Percentiles rank a stretch among this genome's conserved stretches.
phyloP scores from a whole-genome alignment of 2,797 vertebrate species.

The Hydrocynus forskahlii region DNA sequence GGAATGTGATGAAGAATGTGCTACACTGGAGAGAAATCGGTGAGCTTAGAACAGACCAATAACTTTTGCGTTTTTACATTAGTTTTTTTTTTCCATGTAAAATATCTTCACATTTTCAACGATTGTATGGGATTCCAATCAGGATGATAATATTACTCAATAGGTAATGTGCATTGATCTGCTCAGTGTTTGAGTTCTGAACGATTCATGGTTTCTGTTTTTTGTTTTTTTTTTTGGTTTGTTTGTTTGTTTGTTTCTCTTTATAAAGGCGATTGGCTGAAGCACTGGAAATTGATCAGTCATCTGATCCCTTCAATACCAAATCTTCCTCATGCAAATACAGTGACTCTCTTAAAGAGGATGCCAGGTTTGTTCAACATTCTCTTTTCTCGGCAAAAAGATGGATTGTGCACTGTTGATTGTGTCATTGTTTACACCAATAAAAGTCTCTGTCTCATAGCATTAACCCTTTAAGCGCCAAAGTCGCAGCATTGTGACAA shows the following conservation, averaged over 20 bases:
- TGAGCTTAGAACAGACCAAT: slow-evolving; percentile 58
- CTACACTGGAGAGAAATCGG: slow-evolving; percentile 92
- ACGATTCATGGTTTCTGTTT: background rate
- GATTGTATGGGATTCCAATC: background rate
- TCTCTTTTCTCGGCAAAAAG: background rate
- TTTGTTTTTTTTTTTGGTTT: slow-evolving; percentile 28
- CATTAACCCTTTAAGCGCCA: too few species aligned
- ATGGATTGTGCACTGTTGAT: background rate
- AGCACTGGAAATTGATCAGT: slow-evolving; percentile 90
- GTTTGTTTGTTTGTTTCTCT: too few species aligned
- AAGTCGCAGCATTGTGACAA: too few species aligned
- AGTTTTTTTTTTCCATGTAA: background rate
- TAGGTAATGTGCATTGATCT: background rate
- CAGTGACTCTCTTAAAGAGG: slow-evolving; percentile 93
- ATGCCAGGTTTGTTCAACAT: slow-evolving; percentile 83
- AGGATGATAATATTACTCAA: too few species aligned
- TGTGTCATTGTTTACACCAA: background rate
- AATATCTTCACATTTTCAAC: background rate
- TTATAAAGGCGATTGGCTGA: slow-evolving; percentile 85
- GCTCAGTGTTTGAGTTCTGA: background rate
- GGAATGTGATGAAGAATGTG: slow-evolving; percentile 94
- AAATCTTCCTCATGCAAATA: slow-evolving; percentile 86
- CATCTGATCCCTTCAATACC: slow-evolving; percentile 89
- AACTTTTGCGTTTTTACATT: background rate
- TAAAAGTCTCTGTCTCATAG: background rate